Conservation (phyloP, 2,113 vertebrate species). For the Zingel zingel region DNA sequence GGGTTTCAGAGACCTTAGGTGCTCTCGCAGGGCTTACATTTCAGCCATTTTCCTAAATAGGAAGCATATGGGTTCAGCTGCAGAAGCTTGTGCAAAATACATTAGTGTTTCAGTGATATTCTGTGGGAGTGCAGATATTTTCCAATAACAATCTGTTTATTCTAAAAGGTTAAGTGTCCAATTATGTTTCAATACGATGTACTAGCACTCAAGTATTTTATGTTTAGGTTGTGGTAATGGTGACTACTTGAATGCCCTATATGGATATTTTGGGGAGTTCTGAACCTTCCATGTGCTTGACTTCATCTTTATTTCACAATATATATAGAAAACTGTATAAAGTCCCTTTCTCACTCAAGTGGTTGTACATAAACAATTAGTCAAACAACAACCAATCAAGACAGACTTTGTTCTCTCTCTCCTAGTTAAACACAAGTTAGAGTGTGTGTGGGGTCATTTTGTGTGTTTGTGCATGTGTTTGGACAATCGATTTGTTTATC, state of each 20-base stretch:
- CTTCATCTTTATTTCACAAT: not conserved
- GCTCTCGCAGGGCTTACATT: not conserved
- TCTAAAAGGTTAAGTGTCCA: constrained; percentile 31
- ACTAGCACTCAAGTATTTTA: constrained; percentile 7
- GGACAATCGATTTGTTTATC: constrained; percentile 2
- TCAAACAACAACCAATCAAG: too few relatives aligned
- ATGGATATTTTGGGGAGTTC: not conserved
- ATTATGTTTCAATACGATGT: not conserved
- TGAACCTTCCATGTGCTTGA: not conserved
- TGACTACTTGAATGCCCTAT: not conserved
- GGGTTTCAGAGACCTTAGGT: not conserved
- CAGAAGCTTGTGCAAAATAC: not conserved
- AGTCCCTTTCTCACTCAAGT: not conserved
- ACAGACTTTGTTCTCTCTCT: not conserved
- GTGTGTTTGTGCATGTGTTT: not conserved
- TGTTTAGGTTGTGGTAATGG: constrained; percentile 9
- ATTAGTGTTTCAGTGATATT: constrained; percentile 1
- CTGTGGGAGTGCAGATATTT: not conserved
- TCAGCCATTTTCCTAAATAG: not conserved
- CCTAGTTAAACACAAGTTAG: not conserved
- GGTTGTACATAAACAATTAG: not conserved
- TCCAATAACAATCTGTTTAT: not conserved
- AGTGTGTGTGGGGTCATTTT: not conserved
- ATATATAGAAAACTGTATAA: not conserved
- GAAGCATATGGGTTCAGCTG: not conserved